Percentiles rank a stretch among this genome's conserved stretches.
Evolutionary conservation across 2,888 invertebrate genomes (phyloP).

Genomic region (Pimpla rufipes): DNA sequence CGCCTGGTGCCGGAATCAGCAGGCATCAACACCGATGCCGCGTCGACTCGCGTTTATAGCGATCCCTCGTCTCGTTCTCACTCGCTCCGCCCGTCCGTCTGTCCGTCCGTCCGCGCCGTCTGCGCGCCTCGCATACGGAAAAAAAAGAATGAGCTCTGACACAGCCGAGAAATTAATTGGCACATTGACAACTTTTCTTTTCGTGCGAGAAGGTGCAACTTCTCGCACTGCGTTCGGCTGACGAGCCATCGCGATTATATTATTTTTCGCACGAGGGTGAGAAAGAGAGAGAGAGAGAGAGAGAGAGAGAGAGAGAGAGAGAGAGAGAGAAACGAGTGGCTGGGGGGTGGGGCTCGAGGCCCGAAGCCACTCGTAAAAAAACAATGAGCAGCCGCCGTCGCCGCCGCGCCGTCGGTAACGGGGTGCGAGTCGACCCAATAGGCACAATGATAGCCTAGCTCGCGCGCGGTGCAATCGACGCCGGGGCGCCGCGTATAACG

Average conservation of each 20-base stretch:
- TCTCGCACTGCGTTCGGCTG: no score
- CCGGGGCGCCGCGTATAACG: conserved; percentile 8
- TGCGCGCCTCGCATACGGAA: no score
- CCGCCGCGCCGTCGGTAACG: neutral
- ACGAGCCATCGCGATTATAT: neutral
- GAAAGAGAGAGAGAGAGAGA: no score
- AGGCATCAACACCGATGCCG: conserved; percentile 4
- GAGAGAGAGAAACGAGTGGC: neutral
- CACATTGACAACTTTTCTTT: no score
- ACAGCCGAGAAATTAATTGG: no score
- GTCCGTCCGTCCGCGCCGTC: no score
- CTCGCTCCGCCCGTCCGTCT: no score
- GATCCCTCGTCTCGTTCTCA: neutral
- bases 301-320: no score
- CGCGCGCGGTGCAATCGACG: conserved; percentile 28
- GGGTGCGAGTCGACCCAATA: conserved; percentile 19
- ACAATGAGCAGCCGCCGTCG: conserved; percentile 20
- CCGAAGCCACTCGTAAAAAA: conserved; percentile 23
- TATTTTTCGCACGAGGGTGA: neutral
- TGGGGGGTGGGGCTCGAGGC: neutral
- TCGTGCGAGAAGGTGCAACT: no score
- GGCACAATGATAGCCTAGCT: conserved; percentile 34
- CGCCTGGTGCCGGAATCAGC: conserved; percentile 32
- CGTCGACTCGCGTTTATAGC: neutral
- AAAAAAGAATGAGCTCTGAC: no score